Conservation (phyloP, 2,888 invertebrate genomes). For the Cephus pygmeus region DNA sequence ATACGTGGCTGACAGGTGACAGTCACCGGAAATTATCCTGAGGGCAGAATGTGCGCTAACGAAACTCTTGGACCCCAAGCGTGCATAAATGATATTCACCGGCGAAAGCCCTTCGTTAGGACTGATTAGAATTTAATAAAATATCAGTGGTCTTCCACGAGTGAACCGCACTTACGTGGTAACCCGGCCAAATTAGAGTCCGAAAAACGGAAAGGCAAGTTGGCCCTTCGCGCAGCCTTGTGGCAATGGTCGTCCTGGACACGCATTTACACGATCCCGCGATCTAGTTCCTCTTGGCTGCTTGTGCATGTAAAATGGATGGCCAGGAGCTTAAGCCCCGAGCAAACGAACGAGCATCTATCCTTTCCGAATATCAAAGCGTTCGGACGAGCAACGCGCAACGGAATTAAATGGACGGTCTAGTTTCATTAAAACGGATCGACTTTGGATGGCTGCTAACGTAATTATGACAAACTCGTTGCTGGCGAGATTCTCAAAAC, state of each 20-base stretch:
- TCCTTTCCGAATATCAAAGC: conserved; percentile 2
- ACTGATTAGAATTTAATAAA: conserved; percentile 26
- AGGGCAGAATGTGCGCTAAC: neutral
- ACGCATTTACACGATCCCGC: neutral
- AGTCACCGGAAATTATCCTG: neutral
- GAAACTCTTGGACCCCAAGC: neutral
- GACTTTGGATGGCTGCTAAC: neutral
- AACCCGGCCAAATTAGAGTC: neutral
- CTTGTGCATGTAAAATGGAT: neutral
- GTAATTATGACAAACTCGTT: neutral
- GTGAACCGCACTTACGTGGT: neutral
- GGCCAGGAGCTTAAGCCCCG: neutral
- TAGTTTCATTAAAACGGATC: neutral
- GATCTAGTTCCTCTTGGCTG: neutral
- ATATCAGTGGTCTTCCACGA: conserved; percentile 6
- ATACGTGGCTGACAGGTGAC: neutral
- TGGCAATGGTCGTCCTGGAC: neutral
- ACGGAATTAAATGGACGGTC: neutral
- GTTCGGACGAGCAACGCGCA: neutral
- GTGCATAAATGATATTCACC: neutral
- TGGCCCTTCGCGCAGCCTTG: neutral
- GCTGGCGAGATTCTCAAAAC: neutral
- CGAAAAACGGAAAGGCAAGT: neutral
- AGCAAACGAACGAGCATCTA: neutral
- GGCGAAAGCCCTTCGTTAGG: conserved; percentile 10